Evolutionary conservation across 2,888 invertebrate species (phyloP), one percentile per base, ranked within the genome.

Genomic region (Drosophila paranaensis): DNA sequence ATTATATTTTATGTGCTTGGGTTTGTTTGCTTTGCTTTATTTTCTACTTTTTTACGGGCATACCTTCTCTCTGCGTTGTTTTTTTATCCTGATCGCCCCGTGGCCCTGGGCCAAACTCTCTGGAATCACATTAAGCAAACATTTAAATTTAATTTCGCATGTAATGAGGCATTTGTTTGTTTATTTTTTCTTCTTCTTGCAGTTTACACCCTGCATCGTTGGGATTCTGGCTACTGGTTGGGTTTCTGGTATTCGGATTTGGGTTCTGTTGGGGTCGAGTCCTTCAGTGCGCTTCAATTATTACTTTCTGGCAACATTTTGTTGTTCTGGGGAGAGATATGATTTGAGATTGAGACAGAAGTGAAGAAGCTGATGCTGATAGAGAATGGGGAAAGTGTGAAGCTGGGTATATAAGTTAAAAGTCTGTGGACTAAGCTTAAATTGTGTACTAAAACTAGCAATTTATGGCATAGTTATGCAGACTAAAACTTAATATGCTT

Each of bases 101-200:
- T 66, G 66, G 73, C 62, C 63, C 62, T 56, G 64, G 70, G 73
- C 64, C 75, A 84, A 76, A 54, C 54, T 54, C 81, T 74, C 69
- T 77, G 74, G 74, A 88, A 87, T 85, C 82, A 84, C 89, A 88
- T 88, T 88, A 91, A 90, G 85, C 80, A 91, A 91, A 91, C 91
- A 91, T 90, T 90, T 87, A 88, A 89, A 91, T 90, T 91, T 90
- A 91, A 91, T 91, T 91, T 91, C 88, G 90, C 90, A 89, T 91
- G 87, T 91, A 91, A 91, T 91, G 90, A 90, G 85, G 80, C 84
- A 82, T 87, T 86, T 88, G 90, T 89, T 91, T 85, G 79, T 82
- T 89, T 84, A 70, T 82, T 89, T 87, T 87, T 85, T 25, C 37
- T 37, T 8, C 20, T 53, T 37, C 53, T 40, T 77, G 67, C 71